Percentiles rank a stretch among this genome's conserved stretches.
Evolutionary conservation across 2,113 vertebrate species (phyloP).

Genomic region (Sisor rabdophorus): DNA sequence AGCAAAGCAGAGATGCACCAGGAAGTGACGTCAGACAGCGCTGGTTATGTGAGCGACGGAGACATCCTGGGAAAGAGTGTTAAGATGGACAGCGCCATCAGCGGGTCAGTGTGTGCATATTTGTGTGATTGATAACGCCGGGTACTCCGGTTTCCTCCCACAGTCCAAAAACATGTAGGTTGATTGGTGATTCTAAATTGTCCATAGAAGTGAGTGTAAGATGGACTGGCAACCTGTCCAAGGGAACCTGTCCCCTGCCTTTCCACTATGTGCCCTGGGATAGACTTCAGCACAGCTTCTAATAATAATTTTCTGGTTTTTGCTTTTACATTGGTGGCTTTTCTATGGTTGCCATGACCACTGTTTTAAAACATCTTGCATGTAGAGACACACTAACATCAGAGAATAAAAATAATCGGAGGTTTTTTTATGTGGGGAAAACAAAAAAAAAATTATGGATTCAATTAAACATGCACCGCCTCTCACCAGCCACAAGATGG

Average conservation of each 20-base stretch:
- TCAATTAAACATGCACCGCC: neutral
- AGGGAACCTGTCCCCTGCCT: no score
- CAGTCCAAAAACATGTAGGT: no score
- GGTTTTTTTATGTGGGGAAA: neutral
- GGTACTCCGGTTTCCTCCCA: no score
- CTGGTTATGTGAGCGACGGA: slow-evolving; percentile 81
- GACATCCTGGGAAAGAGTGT: slow-evolving; percentile 80
- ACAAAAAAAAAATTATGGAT: no score
- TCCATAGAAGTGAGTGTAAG: no score
- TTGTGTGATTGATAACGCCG: neutral
- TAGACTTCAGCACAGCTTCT: no score
- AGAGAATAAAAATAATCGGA: neutral
- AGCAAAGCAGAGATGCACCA: slow-evolving; percentile 75
- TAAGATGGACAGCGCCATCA: slow-evolving; percentile 71
- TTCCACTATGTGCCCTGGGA: no score
- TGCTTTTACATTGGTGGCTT: neutral
- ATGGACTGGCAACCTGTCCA: no score
- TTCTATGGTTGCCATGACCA: neutral
- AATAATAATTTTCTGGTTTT: no score
- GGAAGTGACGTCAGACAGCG: slow-evolving; percentile 66
- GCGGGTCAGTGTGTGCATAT: slow-evolving; percentile 69
- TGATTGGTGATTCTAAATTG: no score
- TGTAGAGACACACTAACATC: neutral
- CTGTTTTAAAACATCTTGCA: neutral
- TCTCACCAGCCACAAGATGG: slow-evolving; percentile 29